Conservation (phyloP, 2,113 vertebrate genomes). For the Tangachromis dhanisi region DNA sequence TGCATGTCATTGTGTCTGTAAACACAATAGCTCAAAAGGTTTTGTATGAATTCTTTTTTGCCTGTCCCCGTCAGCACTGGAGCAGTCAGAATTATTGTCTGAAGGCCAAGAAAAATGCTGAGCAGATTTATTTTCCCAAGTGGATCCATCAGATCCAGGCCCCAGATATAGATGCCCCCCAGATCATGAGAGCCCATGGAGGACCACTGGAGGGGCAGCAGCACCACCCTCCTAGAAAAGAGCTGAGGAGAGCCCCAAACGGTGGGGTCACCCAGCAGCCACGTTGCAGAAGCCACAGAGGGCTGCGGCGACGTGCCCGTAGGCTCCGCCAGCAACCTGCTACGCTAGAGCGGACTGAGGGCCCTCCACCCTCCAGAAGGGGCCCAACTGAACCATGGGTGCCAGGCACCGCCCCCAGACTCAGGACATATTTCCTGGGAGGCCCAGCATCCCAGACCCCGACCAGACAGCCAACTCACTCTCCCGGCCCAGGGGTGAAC, state of each 20-base stretch:
- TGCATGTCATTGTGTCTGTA: not conserved
- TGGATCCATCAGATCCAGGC: not conserved
- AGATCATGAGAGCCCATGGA: not conserved
- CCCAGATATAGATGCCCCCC: not conserved
- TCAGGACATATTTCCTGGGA: not conserved
- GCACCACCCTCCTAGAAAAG: not conserved
- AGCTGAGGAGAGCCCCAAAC: not conserved
- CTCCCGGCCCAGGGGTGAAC: not conserved
- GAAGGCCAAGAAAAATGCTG: not conserved
- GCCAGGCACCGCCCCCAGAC: not conserved
- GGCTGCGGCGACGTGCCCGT: fast-evolving
- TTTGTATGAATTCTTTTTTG: not conserved
- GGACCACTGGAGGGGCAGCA: not conserved
- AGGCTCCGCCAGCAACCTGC: not conserved
- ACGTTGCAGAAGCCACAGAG: not conserved
- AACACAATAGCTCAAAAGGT: not conserved
- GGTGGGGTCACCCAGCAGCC: not conserved
- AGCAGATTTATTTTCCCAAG: not conserved
- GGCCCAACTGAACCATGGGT: not conserved
- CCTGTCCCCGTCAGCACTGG: not conserved
- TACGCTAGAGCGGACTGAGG: fast-evolving
- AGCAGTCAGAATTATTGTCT: not conserved
- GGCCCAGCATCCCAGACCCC: not conserved
- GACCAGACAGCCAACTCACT: not conserved
- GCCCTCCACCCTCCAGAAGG: fast-evolving